Evolutionary conservation across 2,113 vertebrate species (phyloP).

Genomic region (Tichodroma muraria): DNA sequence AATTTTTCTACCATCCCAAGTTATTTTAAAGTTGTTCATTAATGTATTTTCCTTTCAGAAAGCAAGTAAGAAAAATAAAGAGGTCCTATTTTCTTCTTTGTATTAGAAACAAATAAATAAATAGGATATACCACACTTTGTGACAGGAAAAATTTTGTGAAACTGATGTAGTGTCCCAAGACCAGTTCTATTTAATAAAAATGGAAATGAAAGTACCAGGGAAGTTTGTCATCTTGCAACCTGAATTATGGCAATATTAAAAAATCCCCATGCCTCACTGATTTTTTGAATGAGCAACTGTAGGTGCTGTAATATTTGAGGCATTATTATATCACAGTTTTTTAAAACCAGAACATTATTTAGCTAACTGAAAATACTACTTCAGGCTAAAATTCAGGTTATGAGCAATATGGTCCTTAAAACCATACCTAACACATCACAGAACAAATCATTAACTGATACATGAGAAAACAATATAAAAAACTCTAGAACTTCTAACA

Average conservation of each 20-base stretch:
- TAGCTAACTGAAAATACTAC: background rate
- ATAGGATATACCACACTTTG: background rate
- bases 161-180: background rate
- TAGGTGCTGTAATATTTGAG: background rate
- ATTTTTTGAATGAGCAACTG: background rate
- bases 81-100: background rate
- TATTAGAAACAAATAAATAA: background rate
- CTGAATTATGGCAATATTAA: background rate
- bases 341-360: background rate
- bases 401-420: background rate
- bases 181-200: background rate
- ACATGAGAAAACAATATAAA: background rate
- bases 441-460: background rate
- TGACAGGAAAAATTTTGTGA: background rate
- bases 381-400: background rate
- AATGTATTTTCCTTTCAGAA: background rate
- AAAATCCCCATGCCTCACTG: background rate
- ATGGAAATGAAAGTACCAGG: background rate
- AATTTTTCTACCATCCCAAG: background rate
- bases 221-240: background rate
- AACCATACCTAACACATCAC: background rate
- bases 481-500: background rate
- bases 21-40: background rate
- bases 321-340: background rate
- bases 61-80: background rate